Base-by-base conservation (phyloP, 2,888 invertebrate genomes). In the Neocrepidodera transversa region DNA sequence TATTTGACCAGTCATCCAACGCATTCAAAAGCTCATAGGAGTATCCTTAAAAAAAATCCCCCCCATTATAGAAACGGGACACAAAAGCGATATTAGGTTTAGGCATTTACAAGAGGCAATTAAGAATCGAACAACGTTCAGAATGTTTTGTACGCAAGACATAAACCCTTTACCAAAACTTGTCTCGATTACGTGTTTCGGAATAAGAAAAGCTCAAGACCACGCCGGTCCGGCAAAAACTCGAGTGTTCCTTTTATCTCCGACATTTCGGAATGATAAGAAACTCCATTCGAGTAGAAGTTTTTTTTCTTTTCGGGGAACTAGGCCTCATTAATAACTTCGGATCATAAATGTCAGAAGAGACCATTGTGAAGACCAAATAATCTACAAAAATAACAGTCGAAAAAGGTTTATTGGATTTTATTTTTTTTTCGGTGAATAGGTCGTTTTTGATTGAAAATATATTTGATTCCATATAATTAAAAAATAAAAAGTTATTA, bases 321-420 rank as follows among this genome's bases (percentile, higher is more conserved):
- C 51, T 47, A 49, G 23, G 28, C 45, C 52, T 62, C 62, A 64
- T 64, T 62, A 60, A 64, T 64, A 60, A 59, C 53, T 28, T 55
- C 11, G 55, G 59, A 64, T 62, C 64, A 62, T 61, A 60, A 62
- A 64, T 47, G 64, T 63, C 63, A 48, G 36, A 45, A 36, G 51
- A 55, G 56, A 17, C 56, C 13, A 53, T 58, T 54, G 38, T 50
- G 23, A 35, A 40, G 52, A 58, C 56, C 30, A 49, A 51, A 60
- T 64, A 59, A 59, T 60, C 56, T 38, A 32, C 56, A 36, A 57
- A 55, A 59, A 59, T 49, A 61, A 43, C 42, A 23, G 58, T 49
- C 16, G 48, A 18, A 48, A 42, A 47, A 36, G 40, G 53, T 58
- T 53, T 58, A 54, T 54, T 54, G 36, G 47, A 54, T 45, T 54